Evolutionary conservation across 1,140 invertebrate genomes (phyloP).

Genomic region (Brachionus koreanus): DNA sequence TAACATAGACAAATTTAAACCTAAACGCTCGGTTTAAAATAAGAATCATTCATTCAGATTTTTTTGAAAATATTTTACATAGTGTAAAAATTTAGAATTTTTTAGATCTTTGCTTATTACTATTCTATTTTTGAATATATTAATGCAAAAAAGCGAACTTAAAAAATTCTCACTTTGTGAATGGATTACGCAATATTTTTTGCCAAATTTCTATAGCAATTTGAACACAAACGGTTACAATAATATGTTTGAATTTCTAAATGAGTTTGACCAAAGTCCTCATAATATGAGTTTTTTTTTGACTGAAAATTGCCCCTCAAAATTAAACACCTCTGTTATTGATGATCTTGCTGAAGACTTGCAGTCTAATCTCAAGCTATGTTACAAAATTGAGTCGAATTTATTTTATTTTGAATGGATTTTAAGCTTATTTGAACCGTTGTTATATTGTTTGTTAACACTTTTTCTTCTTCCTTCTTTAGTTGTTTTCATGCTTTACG

Average conservation of each 20-base stretch:
- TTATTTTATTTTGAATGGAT: conserved; percentile 38
- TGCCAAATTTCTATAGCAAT: conserved; percentile 10
- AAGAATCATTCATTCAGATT: neutral
- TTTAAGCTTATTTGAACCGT: conserved; percentile 8
- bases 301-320: neutral
- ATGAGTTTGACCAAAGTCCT: neutral
- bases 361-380: neutral
- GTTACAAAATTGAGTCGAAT: conserved; percentile 35
- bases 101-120: neutral
- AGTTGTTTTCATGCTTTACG: conserved; percentile 28
- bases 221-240: neutral
- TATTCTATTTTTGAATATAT: neutral
- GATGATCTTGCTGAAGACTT: conserved; percentile 1
- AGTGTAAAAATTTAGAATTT: neutral
- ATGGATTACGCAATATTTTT: conserved; percentile 25
- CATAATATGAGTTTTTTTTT: neutral
- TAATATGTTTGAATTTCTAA: neutral
- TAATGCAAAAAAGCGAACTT: neutral
- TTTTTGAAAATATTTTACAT: neutral
- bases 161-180: neutral
- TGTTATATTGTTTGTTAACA: conserved; percentile 16
- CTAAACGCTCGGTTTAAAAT: neutral
- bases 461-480: conserved; percentile 34
- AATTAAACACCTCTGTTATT: neutral
- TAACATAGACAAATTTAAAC: too few species aligned